Percentiles rank a stretch among this genome's conserved stretches.
Conservation (phyloP, 2,797 vertebrate genomes). For the Centroberyx gerrardi region DNA sequence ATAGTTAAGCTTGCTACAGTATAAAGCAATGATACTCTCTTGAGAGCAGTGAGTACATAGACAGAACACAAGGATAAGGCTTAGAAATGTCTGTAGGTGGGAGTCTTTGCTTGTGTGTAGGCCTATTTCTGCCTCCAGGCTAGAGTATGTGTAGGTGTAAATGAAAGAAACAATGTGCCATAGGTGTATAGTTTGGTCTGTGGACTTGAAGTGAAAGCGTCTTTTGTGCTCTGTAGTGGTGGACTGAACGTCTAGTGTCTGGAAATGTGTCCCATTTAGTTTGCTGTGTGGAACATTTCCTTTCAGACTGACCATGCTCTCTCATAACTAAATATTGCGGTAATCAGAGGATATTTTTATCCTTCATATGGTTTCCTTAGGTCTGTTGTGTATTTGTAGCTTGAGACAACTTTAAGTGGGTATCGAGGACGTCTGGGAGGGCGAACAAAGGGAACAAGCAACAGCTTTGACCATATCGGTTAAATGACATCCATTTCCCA, state of each 20-base stretch:
- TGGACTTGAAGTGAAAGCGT: slow-evolving; percentile 27
- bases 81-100: slow-evolving; percentile 24
- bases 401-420: slow-evolving; percentile 20
- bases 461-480: slow-evolving; percentile 22
- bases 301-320: slow-evolving; percentile 21
- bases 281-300: slow-evolving; percentile 46
- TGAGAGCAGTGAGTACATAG: slow-evolving; percentile 13
- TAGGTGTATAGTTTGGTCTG: slow-evolving; percentile 20
- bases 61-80: slow-evolving; percentile 41
- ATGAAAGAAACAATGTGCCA: slow-evolving; percentile 38
- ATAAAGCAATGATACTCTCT: slow-evolving; percentile 52
- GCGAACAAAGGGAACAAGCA: slow-evolving; percentile 35
- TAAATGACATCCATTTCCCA: slow-evolving; percentile 36
- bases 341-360: slow-evolving; percentile 21
- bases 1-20: slow-evolving; percentile 39
- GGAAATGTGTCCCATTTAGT: slow-evolving; percentile 43
- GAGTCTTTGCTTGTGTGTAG: slow-evolving; percentile 18
- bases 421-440: slow-evolving; percentile 15
- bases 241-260: slow-evolving; percentile 22
- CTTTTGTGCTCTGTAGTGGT: slow-evolving; percentile 33
- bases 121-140: slow-evolving; percentile 25
- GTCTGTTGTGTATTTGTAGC: slow-evolving; percentile 41
- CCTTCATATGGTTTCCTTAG: slow-evolving; percentile 19
- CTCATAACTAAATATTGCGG: slow-evolving; percentile 24
- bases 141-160: slow-evolving; percentile 16